Percentiles rank a stretch among this genome's conserved stretches.
phyloP scores from a whole-genome alignment of 1,140 invertebrate genomes.

The Papilio polytes region DNA sequence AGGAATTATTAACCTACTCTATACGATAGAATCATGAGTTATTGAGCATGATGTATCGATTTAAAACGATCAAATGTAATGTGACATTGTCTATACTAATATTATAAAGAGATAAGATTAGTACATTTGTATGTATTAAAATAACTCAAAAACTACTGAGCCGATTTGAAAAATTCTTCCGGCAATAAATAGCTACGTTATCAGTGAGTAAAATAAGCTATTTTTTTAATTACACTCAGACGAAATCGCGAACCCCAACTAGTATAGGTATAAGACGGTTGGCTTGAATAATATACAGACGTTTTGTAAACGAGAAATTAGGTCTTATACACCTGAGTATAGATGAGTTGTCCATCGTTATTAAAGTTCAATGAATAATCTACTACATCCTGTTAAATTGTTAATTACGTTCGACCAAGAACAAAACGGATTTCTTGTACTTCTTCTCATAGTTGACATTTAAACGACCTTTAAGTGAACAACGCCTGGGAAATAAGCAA shows the following conservation, averaged over 20 bases:
- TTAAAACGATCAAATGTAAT: background rate
- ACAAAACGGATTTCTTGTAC: conserved; percentile 14
- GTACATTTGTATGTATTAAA: too few species aligned
- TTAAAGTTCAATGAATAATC: conserved; percentile 20
- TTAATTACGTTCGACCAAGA: conserved; percentile 10
- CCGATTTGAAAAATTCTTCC: too few species aligned
- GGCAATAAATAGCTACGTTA: too few species aligned
- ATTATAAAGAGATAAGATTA: too few species aligned
- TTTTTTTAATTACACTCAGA: too few species aligned
- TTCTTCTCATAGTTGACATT: conserved; percentile 50
- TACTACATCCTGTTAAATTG: conserved; percentile 22
- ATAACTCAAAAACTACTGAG: too few species aligned
- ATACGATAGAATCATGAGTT: conserved; percentile 6
- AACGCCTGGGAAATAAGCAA: conserved; percentile 50
- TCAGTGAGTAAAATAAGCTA: too few species aligned
- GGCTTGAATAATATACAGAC: background rate
- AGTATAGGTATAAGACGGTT: background rate
- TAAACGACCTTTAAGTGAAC: conserved; percentile 50
- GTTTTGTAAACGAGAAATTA: background rate
- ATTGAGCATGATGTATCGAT: conserved; percentile 31
- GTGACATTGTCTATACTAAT: background rate
- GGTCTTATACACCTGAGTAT: background rate
- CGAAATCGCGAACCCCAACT: too few species aligned
- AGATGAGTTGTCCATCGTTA: background rate
- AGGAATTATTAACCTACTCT: conserved; percentile 29